Evolutionary conservation across 2,888 invertebrate genomes (phyloP).

Genomic region (Saturnia pavonia): DNA sequence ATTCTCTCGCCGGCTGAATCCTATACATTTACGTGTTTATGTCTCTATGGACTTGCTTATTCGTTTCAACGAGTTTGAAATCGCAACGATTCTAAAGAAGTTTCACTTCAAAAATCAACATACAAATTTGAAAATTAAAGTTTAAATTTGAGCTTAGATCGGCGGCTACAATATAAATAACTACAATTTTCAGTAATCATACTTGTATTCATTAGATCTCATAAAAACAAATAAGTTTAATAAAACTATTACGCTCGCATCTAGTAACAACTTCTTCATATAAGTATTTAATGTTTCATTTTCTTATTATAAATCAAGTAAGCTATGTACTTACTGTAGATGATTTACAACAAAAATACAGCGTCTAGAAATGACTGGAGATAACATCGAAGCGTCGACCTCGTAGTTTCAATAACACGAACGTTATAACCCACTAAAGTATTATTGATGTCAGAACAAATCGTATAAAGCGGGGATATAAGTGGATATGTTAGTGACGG

Average conservation of each 20-base stretch:
- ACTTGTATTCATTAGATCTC: too few relatives aligned
- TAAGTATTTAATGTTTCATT: too few relatives aligned
- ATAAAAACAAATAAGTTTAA: not conserved
- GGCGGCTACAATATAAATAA: too few relatives aligned
- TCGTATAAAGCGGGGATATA: constrained; percentile 23
- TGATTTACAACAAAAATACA: constrained; percentile 16
- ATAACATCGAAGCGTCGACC: not conserved
- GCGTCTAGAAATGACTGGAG: not conserved
- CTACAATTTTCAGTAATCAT: too few relatives aligned
- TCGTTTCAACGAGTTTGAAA: too few relatives aligned
- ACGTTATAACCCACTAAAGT: constrained; percentile 29
- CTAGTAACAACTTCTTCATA: not conserved
- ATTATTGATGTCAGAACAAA: constrained; percentile 25
- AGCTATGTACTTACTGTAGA: not conserved
- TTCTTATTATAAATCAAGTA: not conserved
- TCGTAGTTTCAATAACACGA: constrained; percentile 31
- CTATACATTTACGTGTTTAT: too few relatives aligned
- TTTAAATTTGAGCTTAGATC: too few relatives aligned
- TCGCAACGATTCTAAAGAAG: too few relatives aligned
- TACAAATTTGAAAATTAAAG: too few relatives aligned
- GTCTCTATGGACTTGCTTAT: too few relatives aligned
- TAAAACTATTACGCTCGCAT: not conserved
- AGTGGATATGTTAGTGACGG: constrained; percentile 27
- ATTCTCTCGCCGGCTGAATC: too few relatives aligned
- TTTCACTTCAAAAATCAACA: too few relatives aligned